These are phyloP conservation scores for Ascidia mentula DNA, from an alignment of 23 tunicate species.

Conservation along the genomic window DNA sequence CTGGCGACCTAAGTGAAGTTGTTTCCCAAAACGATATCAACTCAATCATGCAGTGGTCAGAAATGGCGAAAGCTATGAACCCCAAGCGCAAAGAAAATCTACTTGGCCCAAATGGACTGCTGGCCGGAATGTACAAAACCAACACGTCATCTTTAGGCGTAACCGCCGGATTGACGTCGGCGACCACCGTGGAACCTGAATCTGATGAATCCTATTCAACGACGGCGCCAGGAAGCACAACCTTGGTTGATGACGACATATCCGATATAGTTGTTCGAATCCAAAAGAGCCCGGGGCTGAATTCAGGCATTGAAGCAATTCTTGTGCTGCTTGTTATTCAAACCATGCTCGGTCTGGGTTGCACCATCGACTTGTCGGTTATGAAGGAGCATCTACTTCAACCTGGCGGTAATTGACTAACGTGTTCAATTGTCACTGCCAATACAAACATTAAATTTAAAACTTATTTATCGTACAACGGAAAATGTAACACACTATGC, in stretches of 20 bases:
- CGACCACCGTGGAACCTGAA: not conserved
- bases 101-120: not conserved
- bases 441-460: too few relatives aligned
- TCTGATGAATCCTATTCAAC: not conserved
- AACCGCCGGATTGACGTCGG: not conserved
- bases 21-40: not conserved
- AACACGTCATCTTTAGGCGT: not conserved
- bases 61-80: not conserved
- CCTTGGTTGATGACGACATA: conserved; percentile 6
- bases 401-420: conserved; percentile 51
- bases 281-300: conserved; percentile 33
- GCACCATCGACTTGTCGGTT: conserved; percentile 57
- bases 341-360: conserved; percentile 79
- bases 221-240: not conserved
- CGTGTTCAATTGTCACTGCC: too few relatives aligned
- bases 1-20: not conserved
- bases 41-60: not conserved
- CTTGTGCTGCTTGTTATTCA: conserved; percentile 61
- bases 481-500: too few relatives aligned
- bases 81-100: not conserved
- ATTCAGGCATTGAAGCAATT: conserved; percentile 60
- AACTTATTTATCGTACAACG: too few relatives aligned
- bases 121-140: not conserved
- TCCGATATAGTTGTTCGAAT: conserved; percentile 33
- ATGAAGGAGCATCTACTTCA: conserved; percentile 50